Conservation (phyloP, 2,888 invertebrate species). For the Ophion costatus region DNA sequence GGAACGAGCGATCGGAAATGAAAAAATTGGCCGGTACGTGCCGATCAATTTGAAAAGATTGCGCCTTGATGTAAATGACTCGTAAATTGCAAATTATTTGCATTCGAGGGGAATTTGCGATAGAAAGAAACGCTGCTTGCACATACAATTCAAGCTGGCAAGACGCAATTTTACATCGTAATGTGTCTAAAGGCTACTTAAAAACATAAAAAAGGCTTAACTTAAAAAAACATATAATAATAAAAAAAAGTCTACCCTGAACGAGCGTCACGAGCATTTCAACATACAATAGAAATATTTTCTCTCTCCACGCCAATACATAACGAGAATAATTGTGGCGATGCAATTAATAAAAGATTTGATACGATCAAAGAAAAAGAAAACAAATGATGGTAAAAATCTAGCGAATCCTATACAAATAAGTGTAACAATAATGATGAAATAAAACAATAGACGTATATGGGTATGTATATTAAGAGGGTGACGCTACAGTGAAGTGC, state of each 20-base stretch:
- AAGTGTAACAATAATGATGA: slow-evolving; percentile 40
- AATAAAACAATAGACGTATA: slow-evolving; percentile 44
- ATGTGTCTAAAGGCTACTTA: slow-evolving; percentile 16
- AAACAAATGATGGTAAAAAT: slow-evolving; percentile 13
- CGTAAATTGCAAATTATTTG: no score
- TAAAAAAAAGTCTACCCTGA: slow-evolving; percentile 17
- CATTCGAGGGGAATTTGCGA: no score
- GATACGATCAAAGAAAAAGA: background rate
- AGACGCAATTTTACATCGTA: slow-evolving; percentile 2
- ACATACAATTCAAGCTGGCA: no score
- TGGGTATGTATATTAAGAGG: slow-evolving; percentile 17
- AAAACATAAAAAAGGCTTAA: no score
- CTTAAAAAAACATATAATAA: background rate
- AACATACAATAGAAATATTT: slow-evolving; percentile 13
- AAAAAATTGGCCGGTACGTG: no score
- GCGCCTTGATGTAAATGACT: no score
- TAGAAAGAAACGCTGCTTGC: no score
- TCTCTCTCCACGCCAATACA: background rate
- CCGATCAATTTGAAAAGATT: no score
- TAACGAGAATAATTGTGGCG: background rate
- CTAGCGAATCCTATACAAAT: slow-evolving; percentile 28
- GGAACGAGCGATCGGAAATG: no score
- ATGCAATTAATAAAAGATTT: slow-evolving; percentile 27
- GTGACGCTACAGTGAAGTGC: no score
- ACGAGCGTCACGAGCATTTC: slow-evolving; percentile 50